Percentiles rank a stretch among this genome's conserved stretches.
These are phyloP conservation scores for Phaethornis superciliosus DNA, from an alignment of 2,113 vertebrate genomes.

Conservation along the genomic window DNA sequence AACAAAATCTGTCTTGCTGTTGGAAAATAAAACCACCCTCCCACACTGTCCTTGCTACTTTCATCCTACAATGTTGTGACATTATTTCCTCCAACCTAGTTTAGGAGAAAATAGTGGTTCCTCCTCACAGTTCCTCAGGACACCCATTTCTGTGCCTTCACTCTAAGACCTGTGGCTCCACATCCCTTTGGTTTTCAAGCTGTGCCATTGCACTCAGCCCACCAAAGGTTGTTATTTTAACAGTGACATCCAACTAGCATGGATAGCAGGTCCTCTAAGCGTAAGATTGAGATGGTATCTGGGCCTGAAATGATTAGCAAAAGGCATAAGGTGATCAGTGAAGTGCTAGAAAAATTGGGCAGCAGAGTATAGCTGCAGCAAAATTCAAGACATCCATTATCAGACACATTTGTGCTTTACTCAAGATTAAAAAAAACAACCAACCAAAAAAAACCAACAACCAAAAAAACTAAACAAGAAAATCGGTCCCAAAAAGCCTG, in stretches of 20 bases:
- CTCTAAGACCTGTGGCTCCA: background rate
- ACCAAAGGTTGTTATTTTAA: background rate
- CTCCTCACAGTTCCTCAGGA: background rate
- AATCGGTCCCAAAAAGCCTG: background rate
- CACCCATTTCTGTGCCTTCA: background rate
- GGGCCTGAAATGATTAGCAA: background rate
- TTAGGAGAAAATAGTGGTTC: background rate
- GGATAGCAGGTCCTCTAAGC: background rate
- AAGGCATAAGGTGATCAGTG: background rate
- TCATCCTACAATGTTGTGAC: background rate
- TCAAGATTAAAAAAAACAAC: background rate
- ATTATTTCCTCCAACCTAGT: background rate
- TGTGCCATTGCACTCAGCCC: background rate
- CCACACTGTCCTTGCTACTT: background rate
- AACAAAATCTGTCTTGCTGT: background rate
- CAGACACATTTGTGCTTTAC: slow-evolving; percentile 9
- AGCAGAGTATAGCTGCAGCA: background rate
- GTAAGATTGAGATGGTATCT: background rate
- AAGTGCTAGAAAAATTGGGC: background rate
- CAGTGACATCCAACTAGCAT: background rate
- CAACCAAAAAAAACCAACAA: too few species aligned
- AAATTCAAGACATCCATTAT: slow-evolving; percentile 17
- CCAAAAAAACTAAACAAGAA: too few species aligned
- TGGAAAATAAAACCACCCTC: background rate
- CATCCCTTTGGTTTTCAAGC: background rate